Base-by-base conservation (phyloP, 37 sponge, comb jelly and placozoan genomes). In the Theonella swinhoei region DNA sequence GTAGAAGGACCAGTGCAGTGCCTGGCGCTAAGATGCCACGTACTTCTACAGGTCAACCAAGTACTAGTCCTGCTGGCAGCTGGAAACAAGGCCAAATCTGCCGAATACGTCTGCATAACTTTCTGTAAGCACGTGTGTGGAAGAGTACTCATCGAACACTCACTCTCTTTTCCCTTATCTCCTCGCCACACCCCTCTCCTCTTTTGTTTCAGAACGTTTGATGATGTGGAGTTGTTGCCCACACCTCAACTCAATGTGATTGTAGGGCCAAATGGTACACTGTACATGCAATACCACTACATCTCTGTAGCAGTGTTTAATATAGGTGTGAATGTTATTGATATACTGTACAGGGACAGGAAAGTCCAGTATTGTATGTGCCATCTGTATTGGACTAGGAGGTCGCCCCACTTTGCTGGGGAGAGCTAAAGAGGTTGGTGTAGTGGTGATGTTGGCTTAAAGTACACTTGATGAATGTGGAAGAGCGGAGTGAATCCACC, bases 281-380 rank as follows among this genome's bases (percentile, higher is more conserved):
- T 1, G 4, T 29, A 28, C 8, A 35, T 14, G 3, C 4, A 74
- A 37, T 24, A 22, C 66, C 42, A 33, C 32, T n/a, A 7, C 54
- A 47, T 47, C 54, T 47, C 54, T 47, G 54, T 76, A 20, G 23
- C 23, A 32, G 8, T 42, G 8, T 76, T 3, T 20, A 23, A 32
- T n/a, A n/a, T 47, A 14, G 54, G 7, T 47, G 54, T 47, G 54
- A 17, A 14, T 47, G 54, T 29, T 83, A n/a, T n/a, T n/a, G n/a
- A n/a, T n/a, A n/a, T n/a, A n/a, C n/a, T n/a, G n/a, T n/a, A 8
- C 76, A 91, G 93, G 98, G 22, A 95, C 95, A 74, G 99, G 99
- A 3, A 99, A 99, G 83, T 97, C 97, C 5, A 95, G 97, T 42
- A 72, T 99, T 70, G 95, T 99, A 64, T 99, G 99, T 92, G 99